A percentile compares a stretch with the other conserved stretches of the same genome.
These are phyloP conservation scores for Cyclura pinguis DNA, from an alignment of 2,797 vertebrate species.

Conservation along the genomic window DNA sequence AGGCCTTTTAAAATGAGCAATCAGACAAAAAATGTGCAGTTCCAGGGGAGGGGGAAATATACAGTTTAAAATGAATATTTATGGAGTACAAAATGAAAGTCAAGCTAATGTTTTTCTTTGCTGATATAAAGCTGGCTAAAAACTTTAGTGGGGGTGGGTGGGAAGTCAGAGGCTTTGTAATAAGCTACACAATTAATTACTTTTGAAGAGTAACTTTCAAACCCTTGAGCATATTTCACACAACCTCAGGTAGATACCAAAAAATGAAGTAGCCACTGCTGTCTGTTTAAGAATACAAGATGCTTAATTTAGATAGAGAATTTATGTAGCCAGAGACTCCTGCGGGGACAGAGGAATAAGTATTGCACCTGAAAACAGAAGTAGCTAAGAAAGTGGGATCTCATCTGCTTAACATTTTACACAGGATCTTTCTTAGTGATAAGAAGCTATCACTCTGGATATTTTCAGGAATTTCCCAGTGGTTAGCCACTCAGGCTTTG, in stretches of 20 bases:
- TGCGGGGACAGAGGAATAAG: neutral
- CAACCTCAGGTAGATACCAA: neutral
- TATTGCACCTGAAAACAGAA: neutral
- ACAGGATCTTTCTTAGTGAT: constrained; percentile 31
- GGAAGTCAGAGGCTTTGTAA: neutral
- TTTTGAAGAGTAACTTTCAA: no score
- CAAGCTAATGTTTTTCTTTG: neutral
- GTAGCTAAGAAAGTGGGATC: neutral
- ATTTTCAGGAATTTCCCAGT: constrained; percentile 31
- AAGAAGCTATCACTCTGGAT: constrained; percentile 40
- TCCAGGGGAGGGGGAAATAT: no score
- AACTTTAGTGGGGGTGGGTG: neutral
- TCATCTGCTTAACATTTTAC: constrained; percentile 19
- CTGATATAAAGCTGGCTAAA: neutral
- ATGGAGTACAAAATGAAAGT: neutral
- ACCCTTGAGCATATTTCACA: neutral
- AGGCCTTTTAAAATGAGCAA: neutral
- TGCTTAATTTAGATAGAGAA: neutral
- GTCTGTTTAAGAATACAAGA: neutral
- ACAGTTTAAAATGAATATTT: neutral
- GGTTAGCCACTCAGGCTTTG: neutral
- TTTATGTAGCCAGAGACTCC: neutral
- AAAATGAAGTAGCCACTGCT: neutral
- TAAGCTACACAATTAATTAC: neutral
- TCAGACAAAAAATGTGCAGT: neutral